Evolutionary conservation across 2,888 invertebrate species (phyloP), one percentile per base, ranked within the genome.

Genomic region (Cephus runcator): DNA sequence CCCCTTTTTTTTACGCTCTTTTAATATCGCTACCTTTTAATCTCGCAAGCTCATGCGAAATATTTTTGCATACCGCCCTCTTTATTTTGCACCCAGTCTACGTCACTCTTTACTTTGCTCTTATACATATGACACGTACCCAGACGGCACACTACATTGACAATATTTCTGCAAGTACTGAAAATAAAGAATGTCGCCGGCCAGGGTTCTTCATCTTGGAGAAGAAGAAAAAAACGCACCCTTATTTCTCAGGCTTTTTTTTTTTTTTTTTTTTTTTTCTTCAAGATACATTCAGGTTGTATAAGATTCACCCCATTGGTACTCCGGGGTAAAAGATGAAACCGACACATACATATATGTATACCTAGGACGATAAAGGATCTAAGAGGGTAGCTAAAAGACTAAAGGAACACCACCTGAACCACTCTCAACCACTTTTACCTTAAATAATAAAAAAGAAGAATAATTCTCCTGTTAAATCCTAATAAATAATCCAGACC

Each of bases 1-100:
- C n/a, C n/a, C n/a, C n/a, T 69, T 75, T 34, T 73, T 77, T 77
- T 68, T 75, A 35, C 69, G 31, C 75, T 69, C 75, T 75, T 77
- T 71, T 34, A 36, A 34, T 77, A 75, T 73, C 69, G 71, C 73
- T 69, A 69, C 15, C 69, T 79, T 56, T 76, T 78, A 79, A 81
- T 80, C 81, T 79, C 76, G 73, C 81, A 30, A 69, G 73, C 75
- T 69, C 33, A 74, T 69, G 69, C 76, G 80, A 85, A 80, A 81
- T 83, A 81, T 81, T 77, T 75, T 79, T 78, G 79, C 78, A 82
- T 23, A 56, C 56, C 56, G 23, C 23, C 23, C 56, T 15, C 75
- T 81, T 73, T 78, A 77, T 79, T 56, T 77, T 31, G 68, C 77
- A 68, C 74, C 33, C 76, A 73, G 76, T 75, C 69, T 69, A 56